Base-by-base conservation (phyloP, 64 coral and sea anemone genomes). In the Orbicella faveolata region DNA sequence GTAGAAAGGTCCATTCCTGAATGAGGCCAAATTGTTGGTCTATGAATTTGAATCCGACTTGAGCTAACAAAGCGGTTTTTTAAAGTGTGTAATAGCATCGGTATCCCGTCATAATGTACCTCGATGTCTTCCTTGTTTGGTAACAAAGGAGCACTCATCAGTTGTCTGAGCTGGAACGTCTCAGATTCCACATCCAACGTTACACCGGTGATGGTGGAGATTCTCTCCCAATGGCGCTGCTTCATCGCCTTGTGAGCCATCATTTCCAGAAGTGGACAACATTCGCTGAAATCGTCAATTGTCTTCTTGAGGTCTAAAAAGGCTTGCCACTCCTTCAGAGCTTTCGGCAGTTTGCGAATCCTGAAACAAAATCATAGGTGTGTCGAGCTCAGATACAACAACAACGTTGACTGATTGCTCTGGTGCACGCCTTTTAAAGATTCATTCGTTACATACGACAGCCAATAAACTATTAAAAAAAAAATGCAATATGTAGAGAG, bases 181-280 rank as follows among this genome's bases (percentile, higher is more conserved):
- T 99, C 97, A 52, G 97, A 99, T 36, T 99, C 97, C 1, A 99
- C 97, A 73, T 99, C 97, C 30, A 99, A 79, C 4, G 94, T 93
- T 10, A 95, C 94, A 35, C 79, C 83, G 36, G 87, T 89, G 18
- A 99, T 82, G 74, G 92, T 85, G n/a, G 97, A 93, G 79, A 99
- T 99, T 69, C 97, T 87, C n/a, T 96, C 97, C 97, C 97, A 99
- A 61, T 99, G 97, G 3, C 97, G 78, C 23, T 79, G 79, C 55
- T 96, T 99, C 97, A 99, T 99, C 1, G 97, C 97, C 63, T 99
- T 99, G 85, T 99, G 90, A 2, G 97, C 97, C 97, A 99, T 99
- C 97, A 99, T 99, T 69, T 99, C 97, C 36, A 99, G 89, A 10
- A 99, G 85, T n/a, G 97, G 97, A 73, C 97, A 99, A 35, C 91